Conservation (phyloP, 2,888 invertebrate genomes). For the Ophioninae sp. region DNA sequence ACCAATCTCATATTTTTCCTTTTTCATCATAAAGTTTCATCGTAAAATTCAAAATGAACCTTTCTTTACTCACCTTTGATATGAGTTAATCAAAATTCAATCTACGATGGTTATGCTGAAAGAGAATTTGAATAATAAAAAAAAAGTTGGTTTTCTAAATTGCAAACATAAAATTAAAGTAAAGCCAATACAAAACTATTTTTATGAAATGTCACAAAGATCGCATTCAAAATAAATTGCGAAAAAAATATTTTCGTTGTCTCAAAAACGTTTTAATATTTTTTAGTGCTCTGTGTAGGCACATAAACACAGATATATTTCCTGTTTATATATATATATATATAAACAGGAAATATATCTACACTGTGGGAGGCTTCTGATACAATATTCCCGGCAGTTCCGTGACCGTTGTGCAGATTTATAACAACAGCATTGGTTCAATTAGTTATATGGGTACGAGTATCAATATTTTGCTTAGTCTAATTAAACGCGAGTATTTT, state of each 20-base stretch:
- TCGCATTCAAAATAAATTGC: too few species aligned
- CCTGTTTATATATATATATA: too few species aligned
- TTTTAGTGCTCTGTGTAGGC: too few species aligned
- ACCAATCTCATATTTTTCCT: neutral
- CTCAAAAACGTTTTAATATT: too few species aligned
- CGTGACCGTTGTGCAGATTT: slow-evolving; percentile 7
- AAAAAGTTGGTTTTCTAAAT: too few species aligned
- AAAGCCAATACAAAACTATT: too few species aligned
- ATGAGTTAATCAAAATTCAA: neutral
- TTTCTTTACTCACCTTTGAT: neutral
- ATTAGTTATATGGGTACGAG: neutral
- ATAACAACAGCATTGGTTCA: neutral
- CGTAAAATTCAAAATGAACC: neutral
- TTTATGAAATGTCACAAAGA: too few species aligned
- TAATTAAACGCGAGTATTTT: neutral
- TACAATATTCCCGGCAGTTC: neutral
- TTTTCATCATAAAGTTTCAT: neutral
- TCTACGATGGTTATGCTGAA: neutral
- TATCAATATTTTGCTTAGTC: neutral
- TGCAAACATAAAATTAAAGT: too few species aligned
- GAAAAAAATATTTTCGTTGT: too few species aligned
- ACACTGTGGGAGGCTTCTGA: too few species aligned
- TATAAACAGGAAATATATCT: too few species aligned
- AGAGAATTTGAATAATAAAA: too few species aligned
- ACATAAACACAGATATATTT: neutral